These are phyloP conservation scores for Melanotus villosus DNA, from an alignment of 2,888 invertebrate species.

Conservation along the genomic window DNA sequence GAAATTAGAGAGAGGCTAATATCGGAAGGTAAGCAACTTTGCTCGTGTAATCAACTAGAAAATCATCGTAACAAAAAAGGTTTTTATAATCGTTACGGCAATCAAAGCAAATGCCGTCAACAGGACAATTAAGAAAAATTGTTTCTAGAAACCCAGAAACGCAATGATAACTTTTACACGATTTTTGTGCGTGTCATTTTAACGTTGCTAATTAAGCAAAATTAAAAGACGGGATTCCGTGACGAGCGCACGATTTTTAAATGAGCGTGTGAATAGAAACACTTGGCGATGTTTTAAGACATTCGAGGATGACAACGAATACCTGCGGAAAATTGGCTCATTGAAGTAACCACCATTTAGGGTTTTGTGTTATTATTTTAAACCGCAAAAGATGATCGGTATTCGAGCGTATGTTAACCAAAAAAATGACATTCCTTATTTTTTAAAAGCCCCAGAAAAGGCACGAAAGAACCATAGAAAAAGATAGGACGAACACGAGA, in stretches of 20 bases:
- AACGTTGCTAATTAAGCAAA: conserved; percentile 53
- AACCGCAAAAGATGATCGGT: conserved; percentile 27
- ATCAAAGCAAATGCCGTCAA: background rate
- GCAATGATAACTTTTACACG: conserved; percentile 39
- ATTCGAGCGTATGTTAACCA: conserved; percentile 9
- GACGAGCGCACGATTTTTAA: conserved; percentile 49
- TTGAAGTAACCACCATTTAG: conserved; percentile 17
- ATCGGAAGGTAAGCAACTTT: conserved; percentile 85
- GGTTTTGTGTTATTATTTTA: conserved; percentile 17
- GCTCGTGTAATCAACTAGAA: background rate
- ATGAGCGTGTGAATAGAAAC: conserved; percentile 59
- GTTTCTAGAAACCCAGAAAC: conserved; percentile 28
- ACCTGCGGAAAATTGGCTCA: conserved; percentile 22
- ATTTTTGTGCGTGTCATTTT: conserved; percentile 57
- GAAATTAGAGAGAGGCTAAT: conserved; percentile 97
- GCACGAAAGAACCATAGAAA: background rate
- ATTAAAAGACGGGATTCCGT: conserved; percentile 57
- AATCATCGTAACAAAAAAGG: background rate
- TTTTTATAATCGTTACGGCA: conserved; percentile 14
- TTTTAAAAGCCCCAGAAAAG: background rate
- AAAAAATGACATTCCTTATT: conserved; percentile 15
- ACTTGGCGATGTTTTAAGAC: conserved; percentile 51
- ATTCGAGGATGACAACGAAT: conserved; percentile 22
- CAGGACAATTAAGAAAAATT: conserved; percentile 29
- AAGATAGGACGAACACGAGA: conserved; percentile 1